These are phyloP conservation scores for Alviniconcha strummeri DNA, from an alignment of 2,888 invertebrate species.

Conservation along the genomic window DNA sequence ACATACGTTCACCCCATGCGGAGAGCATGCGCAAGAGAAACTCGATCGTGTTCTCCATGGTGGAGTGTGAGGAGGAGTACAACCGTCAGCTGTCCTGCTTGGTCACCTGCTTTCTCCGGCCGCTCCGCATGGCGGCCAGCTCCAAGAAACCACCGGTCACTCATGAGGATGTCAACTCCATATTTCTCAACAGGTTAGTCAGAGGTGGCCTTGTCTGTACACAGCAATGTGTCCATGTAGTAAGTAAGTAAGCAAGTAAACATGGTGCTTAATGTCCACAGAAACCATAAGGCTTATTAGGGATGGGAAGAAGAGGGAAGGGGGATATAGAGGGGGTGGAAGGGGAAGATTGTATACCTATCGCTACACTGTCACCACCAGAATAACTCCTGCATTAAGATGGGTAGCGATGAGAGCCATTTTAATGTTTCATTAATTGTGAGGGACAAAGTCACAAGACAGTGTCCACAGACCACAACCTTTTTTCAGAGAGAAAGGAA, in stretches of 20 bases:
- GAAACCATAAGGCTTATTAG: no score
- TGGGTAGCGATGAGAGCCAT: no score
- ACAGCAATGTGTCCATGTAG: no score
- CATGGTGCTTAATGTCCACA: no score
- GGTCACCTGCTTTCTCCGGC: slow-evolving; percentile 88
- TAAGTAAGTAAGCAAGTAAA: no score
- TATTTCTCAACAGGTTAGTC: slow-evolving; percentile 85
- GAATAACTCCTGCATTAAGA: no score
- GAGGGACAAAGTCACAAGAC: no score
- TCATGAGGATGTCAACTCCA: slow-evolving; percentile 95
- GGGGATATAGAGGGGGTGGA: neutral
- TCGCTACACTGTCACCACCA: neutral
- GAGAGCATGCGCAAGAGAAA: slow-evolving; percentile 95
- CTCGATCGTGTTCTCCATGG: slow-evolving; percentile 84
- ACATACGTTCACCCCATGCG: slow-evolving; percentile 94
- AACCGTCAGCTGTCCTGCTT: slow-evolving; percentile 91
- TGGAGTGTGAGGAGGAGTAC: slow-evolving; percentile 94
- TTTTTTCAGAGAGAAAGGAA: no score
- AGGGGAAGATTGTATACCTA: neutral
- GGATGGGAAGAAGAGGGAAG: neutral
- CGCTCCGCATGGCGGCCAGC: slow-evolving; percentile 93
- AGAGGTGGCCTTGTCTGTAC: neutral
- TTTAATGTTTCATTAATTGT: no score
- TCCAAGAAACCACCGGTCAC: slow-evolving; percentile 93
- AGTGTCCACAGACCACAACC: no score